phyloP scores from a whole-genome alignment of 2,113 vertebrate genomes.

The Merops nubicus region DNA sequence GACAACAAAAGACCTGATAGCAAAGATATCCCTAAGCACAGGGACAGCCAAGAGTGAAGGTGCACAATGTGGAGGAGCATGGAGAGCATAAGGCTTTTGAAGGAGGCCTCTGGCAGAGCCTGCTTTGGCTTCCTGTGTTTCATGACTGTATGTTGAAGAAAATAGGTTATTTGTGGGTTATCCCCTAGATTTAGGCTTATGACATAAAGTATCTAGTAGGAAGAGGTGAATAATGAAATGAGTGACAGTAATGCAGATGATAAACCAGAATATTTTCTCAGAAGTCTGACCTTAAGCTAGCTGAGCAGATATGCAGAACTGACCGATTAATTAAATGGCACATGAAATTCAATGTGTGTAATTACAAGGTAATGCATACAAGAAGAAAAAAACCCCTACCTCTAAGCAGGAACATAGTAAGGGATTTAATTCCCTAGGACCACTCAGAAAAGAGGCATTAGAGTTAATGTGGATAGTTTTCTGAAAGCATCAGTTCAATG shows the following conservation, averaged over 20 bases:
- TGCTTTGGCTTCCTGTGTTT: neutral
- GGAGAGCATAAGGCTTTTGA: neutral
- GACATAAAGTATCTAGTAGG: neutral
- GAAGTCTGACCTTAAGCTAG: neutral
- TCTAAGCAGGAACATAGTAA: neutral
- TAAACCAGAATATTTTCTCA: neutral
- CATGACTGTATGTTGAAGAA: neutral
- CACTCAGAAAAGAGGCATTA: neutral
- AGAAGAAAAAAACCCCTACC: neutral
- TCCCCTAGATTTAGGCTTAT: neutral
- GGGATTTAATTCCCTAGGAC: neutral
- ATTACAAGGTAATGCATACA: neutral
- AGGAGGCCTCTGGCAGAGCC: neutral
- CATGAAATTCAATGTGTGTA: neutral
- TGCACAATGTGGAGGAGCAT: fast-evolving
- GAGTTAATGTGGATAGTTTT: neutral
- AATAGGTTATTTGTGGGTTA: neutral
- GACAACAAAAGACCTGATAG: neutral
- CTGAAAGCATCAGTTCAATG: neutral
- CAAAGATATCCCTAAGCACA: neutral
- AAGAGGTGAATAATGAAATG: neutral
- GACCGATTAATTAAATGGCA: neutral
- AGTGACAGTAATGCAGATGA: neutral
- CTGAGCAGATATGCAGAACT: neutral
- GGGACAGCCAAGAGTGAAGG: neutral